Evolutionary conservation across 2,888 invertebrate species (phyloP).

Genomic region (Eueremaeus valkanovi): DNA sequence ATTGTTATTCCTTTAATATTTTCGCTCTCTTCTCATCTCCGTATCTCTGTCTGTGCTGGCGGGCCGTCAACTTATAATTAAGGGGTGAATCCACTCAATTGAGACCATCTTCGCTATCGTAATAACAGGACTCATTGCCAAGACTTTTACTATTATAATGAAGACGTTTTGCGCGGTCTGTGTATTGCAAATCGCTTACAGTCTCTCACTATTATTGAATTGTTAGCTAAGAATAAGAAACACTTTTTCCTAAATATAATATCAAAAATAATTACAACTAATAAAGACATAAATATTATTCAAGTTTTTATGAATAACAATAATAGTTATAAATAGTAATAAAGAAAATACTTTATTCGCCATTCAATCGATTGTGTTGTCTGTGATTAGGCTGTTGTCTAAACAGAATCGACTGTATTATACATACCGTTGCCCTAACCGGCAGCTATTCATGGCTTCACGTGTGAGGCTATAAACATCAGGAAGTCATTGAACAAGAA

Average conservation of each 20-base stretch:
- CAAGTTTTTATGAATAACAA: too few relatives aligned
- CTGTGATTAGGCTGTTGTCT: too few relatives aligned
- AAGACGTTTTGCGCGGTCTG: background rate
- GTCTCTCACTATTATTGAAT: too few relatives aligned
- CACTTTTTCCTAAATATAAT: too few relatives aligned
- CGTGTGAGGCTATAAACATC: background rate
- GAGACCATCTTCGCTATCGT: background rate
- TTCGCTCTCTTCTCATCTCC: too few relatives aligned
- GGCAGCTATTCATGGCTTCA: background rate
- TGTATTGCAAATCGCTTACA: too few relatives aligned
- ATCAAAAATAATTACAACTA: too few relatives aligned
- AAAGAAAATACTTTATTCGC: too few relatives aligned
- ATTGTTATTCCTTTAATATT: slow-evolving; percentile 1
- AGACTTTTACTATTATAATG: background rate
- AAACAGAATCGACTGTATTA: background rate
- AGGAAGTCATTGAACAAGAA: background rate
- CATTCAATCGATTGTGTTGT: too few relatives aligned
- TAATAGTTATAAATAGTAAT: too few relatives aligned
- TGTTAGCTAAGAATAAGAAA: too few relatives aligned
- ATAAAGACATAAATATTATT: too few relatives aligned
- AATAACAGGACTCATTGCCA: background rate
- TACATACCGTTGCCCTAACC: background rate
- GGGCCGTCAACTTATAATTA: background rate
- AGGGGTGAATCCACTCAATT: slow-evolving; percentile 10
- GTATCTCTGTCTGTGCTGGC: background rate